A percentile compares a stretch with the other conserved stretches of the same genome.
Evolutionary conservation across 2,797 vertebrate genomes (phyloP).

Genomic region (Oreortyx pictus): DNA sequence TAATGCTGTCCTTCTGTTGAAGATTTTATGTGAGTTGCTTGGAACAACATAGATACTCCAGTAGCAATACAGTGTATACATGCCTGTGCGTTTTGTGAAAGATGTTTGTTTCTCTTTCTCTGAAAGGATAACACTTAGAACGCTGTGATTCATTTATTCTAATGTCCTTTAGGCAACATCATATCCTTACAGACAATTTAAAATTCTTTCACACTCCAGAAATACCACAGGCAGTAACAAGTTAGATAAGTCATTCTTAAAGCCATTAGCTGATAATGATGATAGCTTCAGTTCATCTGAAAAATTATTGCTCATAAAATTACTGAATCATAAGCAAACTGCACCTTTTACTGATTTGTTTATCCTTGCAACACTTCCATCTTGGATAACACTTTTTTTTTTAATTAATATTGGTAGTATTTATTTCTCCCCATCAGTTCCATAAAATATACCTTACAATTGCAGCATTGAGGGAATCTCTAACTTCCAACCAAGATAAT

Average conservation of each 20-base stretch:
- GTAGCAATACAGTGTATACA: background rate
- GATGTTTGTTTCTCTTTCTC: slow-evolving; percentile 44
- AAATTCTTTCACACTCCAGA: slow-evolving; percentile 58
- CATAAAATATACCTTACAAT: slow-evolving; percentile 24
- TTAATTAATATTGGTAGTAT: slow-evolving; percentile 54
- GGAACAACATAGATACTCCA: background rate
- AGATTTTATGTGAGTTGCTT: background rate
- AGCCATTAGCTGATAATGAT: slow-evolving; percentile 62
- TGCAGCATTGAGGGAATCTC: slow-evolving; percentile 35
- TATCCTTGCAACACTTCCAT: slow-evolving; percentile 41
- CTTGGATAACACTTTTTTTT: slow-evolving; percentile 20
- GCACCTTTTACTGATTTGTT: slow-evolving; percentile 61
- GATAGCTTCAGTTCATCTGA: slow-evolving; percentile 61
- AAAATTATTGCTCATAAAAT: slow-evolving; percentile 66
- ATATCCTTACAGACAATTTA: slow-evolving; percentile 52
- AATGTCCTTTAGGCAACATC: slow-evolving; percentile 36
- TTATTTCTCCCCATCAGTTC: slow-evolving; percentile 36
- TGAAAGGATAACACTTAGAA: slow-evolving; percentile 26
- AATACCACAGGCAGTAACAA: slow-evolving; percentile 47
- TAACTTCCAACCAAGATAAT: slow-evolving; percentile 10
- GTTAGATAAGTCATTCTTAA: slow-evolving; percentile 63
- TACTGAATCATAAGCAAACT: slow-evolving; percentile 53
- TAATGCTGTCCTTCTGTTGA: background rate
- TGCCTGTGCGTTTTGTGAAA: background rate
- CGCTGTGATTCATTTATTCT: slow-evolving; percentile 47